These are phyloP conservation scores for Gallinago jamesoni DNA, from an alignment of 2,113 vertebrate species.

Conservation along the genomic window DNA sequence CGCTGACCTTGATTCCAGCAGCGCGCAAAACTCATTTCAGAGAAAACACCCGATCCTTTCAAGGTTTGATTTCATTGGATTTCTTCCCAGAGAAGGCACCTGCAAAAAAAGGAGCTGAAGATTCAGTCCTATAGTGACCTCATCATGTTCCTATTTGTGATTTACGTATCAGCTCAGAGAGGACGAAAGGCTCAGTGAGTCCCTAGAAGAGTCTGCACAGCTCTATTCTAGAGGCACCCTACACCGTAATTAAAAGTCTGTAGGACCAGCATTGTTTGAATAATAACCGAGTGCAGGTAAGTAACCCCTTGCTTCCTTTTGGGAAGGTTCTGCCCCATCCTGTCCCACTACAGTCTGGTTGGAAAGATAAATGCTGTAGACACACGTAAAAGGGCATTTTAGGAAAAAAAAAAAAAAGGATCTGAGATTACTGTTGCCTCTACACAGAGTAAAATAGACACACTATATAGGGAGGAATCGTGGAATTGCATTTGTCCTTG, in stretches of 20 bases:
- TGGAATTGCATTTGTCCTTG: neutral
- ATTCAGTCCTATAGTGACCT: neutral
- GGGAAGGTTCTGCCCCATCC: neutral
- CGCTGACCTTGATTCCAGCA: neutral
- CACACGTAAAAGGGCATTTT: neutral
- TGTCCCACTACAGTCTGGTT: neutral
- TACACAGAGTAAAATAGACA: neutral
- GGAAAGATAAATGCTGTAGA: neutral
- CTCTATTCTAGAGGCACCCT: neutral
- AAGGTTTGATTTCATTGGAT: neutral
- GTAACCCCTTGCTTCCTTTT: neutral
- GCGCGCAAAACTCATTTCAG: neutral
- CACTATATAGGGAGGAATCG: neutral
- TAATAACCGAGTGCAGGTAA: neutral
- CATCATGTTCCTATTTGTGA: neutral
- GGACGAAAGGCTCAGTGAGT: neutral
- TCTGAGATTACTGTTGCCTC: neutral
- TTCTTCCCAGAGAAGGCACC: neutral
- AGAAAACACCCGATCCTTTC: neutral
- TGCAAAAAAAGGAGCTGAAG: neutral
- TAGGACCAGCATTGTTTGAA: neutral
- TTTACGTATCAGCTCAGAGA: neutral
- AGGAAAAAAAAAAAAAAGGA: fast-evolving
- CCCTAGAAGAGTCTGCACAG: neutral
- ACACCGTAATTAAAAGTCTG: neutral